Evolutionary conservation across 1,140 invertebrate species (phyloP), one percentile per base, ranked within the genome.

Genomic region (Delia radicum): DNA sequence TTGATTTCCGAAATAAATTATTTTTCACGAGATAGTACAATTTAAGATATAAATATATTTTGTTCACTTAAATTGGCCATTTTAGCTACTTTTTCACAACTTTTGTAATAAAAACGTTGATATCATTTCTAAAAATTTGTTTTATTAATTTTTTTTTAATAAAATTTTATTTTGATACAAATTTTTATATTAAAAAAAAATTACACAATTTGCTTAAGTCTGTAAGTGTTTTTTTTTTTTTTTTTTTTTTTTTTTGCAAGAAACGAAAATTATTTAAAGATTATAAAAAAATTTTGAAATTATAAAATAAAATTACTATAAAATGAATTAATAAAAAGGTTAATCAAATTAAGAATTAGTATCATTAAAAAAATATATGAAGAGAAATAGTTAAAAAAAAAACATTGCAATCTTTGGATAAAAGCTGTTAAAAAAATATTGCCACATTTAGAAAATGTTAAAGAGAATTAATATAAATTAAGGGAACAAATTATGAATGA

Each of bases 131-230:
- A n/a, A n/a, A n/a, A 42, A 42, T 12, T 42, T 13, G 15, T 12
- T 71, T 72, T 72, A 72, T 72, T 72, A 72, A 72, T 72, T 42
- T 42, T n/a, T n/a, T n/a, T 72, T 65, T 72, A 72, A 72, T 31
- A 37, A 72, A 42, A 72, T 72, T 42, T 72, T 72, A 72, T 72
- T 72, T 72, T 42, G 42, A 42, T 33, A 26, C 31, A 42, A 42
- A 24, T 42, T 42, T 42, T 42, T n/a, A 42, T 42, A 42, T 42
- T 37, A 10, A 72, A 72, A 72, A 42, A 12, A 46, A 15, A 42
- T 71, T 46, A 37, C 69, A 72, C 18, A 42, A 72, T 42, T 72
- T 42, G 69, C 69, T 72, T 46, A 72, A 18, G 69, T 21, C 6
- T 55, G 21, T 2, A 55, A 55, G 21, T 3, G 5, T n/a, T 18